Percentiles rank a stretch among this genome's conserved stretches.
Evolutionary conservation across 2,888 invertebrate genomes (phyloP).

Genomic region (Dichetophora obliterata): DNA sequence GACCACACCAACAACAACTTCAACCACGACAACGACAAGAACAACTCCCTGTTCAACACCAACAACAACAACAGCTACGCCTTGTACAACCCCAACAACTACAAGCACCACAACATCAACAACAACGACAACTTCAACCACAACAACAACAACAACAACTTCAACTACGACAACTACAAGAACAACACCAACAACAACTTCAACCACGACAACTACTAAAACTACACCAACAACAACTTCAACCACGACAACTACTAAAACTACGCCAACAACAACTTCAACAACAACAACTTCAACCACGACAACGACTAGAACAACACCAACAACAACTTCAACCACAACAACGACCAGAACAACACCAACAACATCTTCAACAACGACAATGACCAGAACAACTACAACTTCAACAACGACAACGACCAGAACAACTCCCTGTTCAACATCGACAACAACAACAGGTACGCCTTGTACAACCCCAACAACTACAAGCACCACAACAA

Average conservation of each 20-base stretch:
- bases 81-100: slow-evolving; percentile 27
- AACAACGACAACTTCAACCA: neutral
- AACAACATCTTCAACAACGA: neutral
- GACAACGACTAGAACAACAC: neutral
- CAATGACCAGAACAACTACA: neutral
- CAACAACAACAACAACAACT: neutral
- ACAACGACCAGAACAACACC: neutral
- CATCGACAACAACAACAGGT: slow-evolving; percentile 18
- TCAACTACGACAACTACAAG: neutral
- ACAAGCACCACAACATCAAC: slow-evolving; percentile 11
- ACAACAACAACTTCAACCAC: slow-evolving; percentile 6
- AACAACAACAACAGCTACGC: neutral
- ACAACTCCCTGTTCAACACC: neutral
- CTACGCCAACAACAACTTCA: slow-evolving; percentile 10
- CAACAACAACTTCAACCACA: neutral
- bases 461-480: slow-evolving; percentile 7
- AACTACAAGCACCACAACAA: neutral
- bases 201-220: neutral
- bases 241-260: slow-evolving; percentile 5
- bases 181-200: neutral
- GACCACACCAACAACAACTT: slow-evolving; percentile 3
- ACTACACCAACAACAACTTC: neutral
- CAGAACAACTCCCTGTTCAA: slow-evolving; percentile 27
- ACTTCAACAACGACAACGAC: neutral
- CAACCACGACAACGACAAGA: neutral